phyloP scores from a whole-genome alignment of 1,140 invertebrate genomes.

The Sitophilus oryzae region DNA sequence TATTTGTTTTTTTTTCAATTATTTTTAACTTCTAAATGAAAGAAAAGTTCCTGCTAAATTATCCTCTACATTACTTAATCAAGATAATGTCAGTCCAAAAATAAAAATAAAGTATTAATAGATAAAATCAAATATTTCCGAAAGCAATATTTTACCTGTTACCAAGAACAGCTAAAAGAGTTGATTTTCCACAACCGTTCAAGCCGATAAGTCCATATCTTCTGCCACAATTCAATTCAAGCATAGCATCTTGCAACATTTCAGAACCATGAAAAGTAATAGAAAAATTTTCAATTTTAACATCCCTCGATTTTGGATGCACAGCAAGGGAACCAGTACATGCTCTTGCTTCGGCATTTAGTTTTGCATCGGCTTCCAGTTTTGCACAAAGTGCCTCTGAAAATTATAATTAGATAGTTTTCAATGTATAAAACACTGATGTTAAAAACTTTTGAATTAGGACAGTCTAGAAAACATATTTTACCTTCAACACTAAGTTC shows the following conservation, averaged over 20 bases:
- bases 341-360: constrained; percentile 88
- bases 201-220: constrained; percentile 94
- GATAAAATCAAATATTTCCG: background rate
- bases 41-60: too few species aligned
- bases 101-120: background rate
- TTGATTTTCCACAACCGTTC: constrained; percentile 97
- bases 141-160: constrained; percentile 51
- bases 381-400: constrained; percentile 79
- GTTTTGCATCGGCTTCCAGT: constrained; percentile 80
- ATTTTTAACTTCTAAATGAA: too few species aligned
- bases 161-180: constrained; percentile 83
- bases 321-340: constrained; percentile 93
- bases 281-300: constrained; percentile 96
- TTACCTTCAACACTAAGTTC: constrained; percentile 50
- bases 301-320: constrained; percentile 89
- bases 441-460: too few species aligned
- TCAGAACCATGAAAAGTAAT: constrained; percentile 98
- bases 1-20: too few species aligned
- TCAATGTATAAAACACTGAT: too few species aligned
- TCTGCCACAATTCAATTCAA: constrained; percentile 95
- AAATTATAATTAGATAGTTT: constrained; percentile 29
- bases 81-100: too few species aligned
- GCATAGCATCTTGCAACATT: constrained; percentile 88
- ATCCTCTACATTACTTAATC: too few species aligned
- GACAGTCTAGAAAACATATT: constrained; percentile 7